Evolutionary conservation across 2,113 vertebrate species (phyloP).

Genomic region (Saccopteryx bilineata): DNA sequence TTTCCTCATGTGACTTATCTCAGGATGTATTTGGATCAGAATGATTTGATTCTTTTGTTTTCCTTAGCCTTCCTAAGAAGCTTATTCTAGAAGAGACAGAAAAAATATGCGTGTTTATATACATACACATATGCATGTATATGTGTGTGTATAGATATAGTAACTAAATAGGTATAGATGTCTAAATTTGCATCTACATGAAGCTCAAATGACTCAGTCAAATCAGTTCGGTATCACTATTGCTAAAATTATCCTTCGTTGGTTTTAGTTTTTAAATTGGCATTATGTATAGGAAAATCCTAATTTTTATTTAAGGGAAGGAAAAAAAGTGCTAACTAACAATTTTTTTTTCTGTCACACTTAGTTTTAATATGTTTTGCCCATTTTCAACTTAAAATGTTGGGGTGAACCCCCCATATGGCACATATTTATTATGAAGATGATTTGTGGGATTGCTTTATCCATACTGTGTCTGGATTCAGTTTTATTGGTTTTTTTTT

Average conservation of each 20-base stretch:
- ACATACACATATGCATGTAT: no score
- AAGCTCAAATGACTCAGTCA: slow-evolving; percentile 2
- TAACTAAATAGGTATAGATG: background rate
- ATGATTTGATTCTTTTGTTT: slow-evolving; percentile 39
- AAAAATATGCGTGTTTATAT: background rate
- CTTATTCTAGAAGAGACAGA: background rate
- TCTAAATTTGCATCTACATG: background rate
- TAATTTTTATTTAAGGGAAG: background rate
- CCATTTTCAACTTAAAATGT: slow-evolving; percentile 13
- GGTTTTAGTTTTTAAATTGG: slow-evolving; percentile 14
- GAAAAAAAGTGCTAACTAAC: background rate
- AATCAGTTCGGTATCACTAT: background rate
- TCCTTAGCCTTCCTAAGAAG: background rate
- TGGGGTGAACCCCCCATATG: background rate
- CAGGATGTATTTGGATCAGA: slow-evolving; percentile 4
- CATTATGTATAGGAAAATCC: background rate
- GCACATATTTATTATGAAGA: background rate
- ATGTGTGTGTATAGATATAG: no score
- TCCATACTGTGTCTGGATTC: background rate
- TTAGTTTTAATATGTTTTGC: slow-evolving; percentile 3
- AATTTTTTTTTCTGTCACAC: background rate
- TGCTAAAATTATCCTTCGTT: slow-evolving; percentile 18
- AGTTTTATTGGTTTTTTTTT: background rate
- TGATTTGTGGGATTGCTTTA: background rate
- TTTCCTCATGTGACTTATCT: background rate